phyloP scores from a whole-genome alignment of 2,888 invertebrate genomes.

The Lycaena phlaeas region DNA sequence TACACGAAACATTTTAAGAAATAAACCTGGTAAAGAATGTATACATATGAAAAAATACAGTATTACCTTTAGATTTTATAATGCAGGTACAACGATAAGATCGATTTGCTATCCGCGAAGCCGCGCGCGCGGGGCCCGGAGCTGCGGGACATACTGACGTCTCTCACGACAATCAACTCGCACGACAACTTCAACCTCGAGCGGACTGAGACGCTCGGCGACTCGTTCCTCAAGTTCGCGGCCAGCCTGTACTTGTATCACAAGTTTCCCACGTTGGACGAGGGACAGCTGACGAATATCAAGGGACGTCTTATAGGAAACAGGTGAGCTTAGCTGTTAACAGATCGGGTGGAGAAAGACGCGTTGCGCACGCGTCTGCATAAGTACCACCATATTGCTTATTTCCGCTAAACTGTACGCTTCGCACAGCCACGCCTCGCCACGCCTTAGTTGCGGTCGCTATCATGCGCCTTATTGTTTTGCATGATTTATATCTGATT shows the following conservation, averaged over 20 bases:
- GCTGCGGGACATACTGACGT: constrained; percentile 62
- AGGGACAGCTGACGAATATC: constrained; percentile 84
- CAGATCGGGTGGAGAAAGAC: background rate
- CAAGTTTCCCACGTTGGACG: constrained; percentile 77
- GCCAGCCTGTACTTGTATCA: constrained; percentile 81
- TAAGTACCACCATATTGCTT: too few species aligned
- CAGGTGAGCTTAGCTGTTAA: constrained; percentile 68
- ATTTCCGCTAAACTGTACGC: too few species aligned
- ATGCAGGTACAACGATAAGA: constrained; percentile 44
- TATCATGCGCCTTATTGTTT: too few species aligned
- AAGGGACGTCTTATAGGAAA: constrained; percentile 85
- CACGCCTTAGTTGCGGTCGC: too few species aligned
- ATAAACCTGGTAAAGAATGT: too few species aligned
- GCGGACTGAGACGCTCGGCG: constrained; percentile 89
- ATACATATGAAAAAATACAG: too few species aligned
- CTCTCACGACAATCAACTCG: constrained; percentile 81
- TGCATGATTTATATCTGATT: too few species aligned
- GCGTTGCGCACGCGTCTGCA: too few species aligned
- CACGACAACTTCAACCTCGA: constrained; percentile 87
- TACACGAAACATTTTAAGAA: too few species aligned
- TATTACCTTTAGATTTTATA: too few species aligned
- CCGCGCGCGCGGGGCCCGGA: constrained; percentile 52
- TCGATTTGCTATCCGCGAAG: constrained; percentile 29
- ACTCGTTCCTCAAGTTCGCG: constrained; percentile 89
- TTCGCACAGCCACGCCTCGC: too few species aligned